Evolutionary conservation across 2,113 vertebrate genomes (phyloP).

Genomic region (Tonatia bakeri): DNA sequence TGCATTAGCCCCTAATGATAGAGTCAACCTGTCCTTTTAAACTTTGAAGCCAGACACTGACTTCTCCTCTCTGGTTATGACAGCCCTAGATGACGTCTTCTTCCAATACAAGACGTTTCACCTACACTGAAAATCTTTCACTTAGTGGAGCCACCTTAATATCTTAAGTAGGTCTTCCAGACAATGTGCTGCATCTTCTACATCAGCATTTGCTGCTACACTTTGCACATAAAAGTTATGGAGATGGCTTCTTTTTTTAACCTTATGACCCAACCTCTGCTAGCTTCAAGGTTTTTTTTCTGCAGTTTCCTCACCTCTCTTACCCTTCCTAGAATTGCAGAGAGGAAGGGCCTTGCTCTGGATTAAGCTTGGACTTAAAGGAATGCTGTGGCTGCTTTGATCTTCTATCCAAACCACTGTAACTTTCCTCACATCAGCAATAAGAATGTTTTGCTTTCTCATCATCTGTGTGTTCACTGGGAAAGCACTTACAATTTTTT

Average conservation of each 20-base stretch:
- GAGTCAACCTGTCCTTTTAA: background rate
- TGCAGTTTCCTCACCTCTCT: background rate
- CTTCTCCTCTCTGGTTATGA: background rate
- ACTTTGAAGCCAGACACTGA: background rate
- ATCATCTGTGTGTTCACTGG: background rate
- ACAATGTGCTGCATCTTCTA: background rate
- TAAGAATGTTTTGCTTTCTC: background rate
- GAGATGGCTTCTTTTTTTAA: background rate
- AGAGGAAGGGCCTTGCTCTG: background rate
- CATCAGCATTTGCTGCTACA: background rate
- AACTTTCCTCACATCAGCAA: background rate
- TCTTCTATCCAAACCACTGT: background rate
- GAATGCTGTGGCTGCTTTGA: background rate
- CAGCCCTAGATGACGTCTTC: too few species aligned
- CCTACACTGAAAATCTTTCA: background rate
- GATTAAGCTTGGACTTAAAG: background rate
- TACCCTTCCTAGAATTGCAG: background rate
- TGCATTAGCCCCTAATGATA: background rate
- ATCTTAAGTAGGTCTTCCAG: background rate
- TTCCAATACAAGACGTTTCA: background rate
- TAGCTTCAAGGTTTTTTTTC: background rate
- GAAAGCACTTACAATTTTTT: background rate
- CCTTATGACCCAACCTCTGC: background rate
- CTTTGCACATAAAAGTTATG: background rate
- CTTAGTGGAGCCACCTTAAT: background rate